Base-by-base conservation (phyloP, 2,797 vertebrate genomes). In the Sus cebifrons region DNA sequence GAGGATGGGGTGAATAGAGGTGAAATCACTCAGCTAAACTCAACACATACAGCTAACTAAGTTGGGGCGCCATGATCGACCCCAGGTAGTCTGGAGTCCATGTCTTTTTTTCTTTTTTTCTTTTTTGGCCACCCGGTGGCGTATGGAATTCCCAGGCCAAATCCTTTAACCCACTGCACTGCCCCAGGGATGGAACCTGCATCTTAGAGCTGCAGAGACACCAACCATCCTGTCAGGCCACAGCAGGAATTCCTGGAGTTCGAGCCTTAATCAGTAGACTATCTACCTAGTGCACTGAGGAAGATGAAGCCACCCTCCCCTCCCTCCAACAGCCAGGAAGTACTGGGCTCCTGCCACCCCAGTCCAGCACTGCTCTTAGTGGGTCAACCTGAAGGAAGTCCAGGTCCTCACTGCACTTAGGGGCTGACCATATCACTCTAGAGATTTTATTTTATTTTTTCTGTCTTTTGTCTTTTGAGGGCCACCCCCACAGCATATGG, bases 1-100 rank as follows among this genome's bases (percentile, higher is more conserved):
- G 74, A 86, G 90, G 87, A 75, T 68, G 65, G 62, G 73, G 23
- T 36, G 65, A 91, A 29, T 18, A 44, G 83, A 93, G 86, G 83
- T 54, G 71, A 77, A 92, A 16, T 49, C 49, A 81, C 56, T 95
- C 74, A 83, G 5, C 9, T 87, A 91, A 56, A 68, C 68, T 82
- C 79, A 86, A 56, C 75, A 36, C 79, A 73, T 15, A 71, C 17
- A 78, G 81, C 86, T 86, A 52, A 71, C 75, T 60, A 81, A 75
- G 36, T 1, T 56, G 68, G 81, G 44, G 71, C 67, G 60, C 14
- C 17, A 16, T 27, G 54, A 62, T 49, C 13, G 29, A 88, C 86
- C 25, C 17, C 75, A 71, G 5, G 44, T 44, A 2, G 17, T 25
- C 74, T 70, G 40, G 87, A 29, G n/a, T 60, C 62, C 15, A 0